phyloP scores from a whole-genome alignment of 2,888 invertebrate genomes.

The Ceriagrion tenellum region DNA sequence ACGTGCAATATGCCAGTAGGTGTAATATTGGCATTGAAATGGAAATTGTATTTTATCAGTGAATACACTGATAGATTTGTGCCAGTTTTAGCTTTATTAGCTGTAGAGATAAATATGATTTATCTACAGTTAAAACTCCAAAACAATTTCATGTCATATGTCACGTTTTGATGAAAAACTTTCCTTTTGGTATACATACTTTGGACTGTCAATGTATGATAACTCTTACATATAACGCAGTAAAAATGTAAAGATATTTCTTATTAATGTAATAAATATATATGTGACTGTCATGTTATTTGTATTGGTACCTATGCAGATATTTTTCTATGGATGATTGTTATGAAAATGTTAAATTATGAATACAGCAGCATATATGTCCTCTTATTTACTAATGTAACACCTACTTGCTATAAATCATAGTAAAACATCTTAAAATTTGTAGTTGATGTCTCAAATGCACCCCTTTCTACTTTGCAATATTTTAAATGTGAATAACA shows the following conservation, averaged over 20 bases:
- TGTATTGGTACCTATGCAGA: background rate
- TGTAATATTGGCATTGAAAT: background rate
- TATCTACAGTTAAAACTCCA: background rate
- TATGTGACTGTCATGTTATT: background rate
- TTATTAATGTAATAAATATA: constrained; percentile 28
- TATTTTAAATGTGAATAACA: background rate
- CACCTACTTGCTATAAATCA: background rate
- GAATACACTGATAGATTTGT: background rate
- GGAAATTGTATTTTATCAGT: background rate
- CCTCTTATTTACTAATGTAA: background rate
- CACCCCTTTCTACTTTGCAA: background rate
- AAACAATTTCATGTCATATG: background rate
- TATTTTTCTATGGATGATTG: constrained; percentile 11
- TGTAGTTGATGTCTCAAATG: constrained; percentile 30
- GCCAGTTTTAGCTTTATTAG: background rate
- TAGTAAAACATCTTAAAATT: background rate
- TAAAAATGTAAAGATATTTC: constrained; percentile 3
- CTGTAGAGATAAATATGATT: background rate
- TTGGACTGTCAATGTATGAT: background rate
- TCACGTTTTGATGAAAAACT: background rate
- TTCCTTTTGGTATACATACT: background rate
- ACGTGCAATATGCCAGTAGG: background rate
- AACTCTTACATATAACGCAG: background rate
- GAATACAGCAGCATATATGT: background rate
- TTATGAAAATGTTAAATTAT: background rate